Evolutionary conservation across 2,797 vertebrate species (phyloP).

Genomic region (Microctenopoma stevenorrisi): DNA sequence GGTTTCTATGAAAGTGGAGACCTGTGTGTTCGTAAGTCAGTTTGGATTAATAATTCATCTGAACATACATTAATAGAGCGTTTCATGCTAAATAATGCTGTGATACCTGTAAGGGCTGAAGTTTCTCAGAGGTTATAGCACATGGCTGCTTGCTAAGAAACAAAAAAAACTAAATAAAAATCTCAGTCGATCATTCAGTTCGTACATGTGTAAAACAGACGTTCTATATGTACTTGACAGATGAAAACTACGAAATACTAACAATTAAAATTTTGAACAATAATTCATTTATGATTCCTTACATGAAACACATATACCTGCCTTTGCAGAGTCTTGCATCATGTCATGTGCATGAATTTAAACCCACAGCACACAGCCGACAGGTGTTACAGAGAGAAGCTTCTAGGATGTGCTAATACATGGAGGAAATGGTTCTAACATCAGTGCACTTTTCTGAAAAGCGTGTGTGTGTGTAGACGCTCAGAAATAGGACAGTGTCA

Average conservation of each 20-base stretch:
- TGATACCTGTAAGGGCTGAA: not conserved
- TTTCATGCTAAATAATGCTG: not conserved
- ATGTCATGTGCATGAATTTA: not conserved
- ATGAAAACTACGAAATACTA: too few relatives aligned
- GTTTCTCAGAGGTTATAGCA: not conserved
- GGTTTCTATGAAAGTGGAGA: constrained; percentile 92
- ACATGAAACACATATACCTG: not conserved
- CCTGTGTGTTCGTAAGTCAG: constrained; percentile 87
- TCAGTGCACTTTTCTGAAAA: not conserved
- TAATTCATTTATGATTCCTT: not conserved
- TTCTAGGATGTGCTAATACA: too few relatives aligned
- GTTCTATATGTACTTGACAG: too few relatives aligned
- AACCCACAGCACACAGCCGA: not conserved
- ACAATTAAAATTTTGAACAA: not conserved
- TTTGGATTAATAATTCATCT: not conserved
- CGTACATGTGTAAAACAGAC: too few relatives aligned
- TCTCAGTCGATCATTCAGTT: too few relatives aligned
- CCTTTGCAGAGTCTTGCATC: not conserved
- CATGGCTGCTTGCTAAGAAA: not conserved
- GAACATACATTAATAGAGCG: not conserved
- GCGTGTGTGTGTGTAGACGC: not conserved
- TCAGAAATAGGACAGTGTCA: not conserved
- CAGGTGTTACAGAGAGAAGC: too few relatives aligned
- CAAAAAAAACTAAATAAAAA: too few relatives aligned
- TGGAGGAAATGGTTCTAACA: not conserved